Base-by-base conservation (phyloP, 2,888 invertebrate species). In the Xanthorhoe spadicearia region DNA sequence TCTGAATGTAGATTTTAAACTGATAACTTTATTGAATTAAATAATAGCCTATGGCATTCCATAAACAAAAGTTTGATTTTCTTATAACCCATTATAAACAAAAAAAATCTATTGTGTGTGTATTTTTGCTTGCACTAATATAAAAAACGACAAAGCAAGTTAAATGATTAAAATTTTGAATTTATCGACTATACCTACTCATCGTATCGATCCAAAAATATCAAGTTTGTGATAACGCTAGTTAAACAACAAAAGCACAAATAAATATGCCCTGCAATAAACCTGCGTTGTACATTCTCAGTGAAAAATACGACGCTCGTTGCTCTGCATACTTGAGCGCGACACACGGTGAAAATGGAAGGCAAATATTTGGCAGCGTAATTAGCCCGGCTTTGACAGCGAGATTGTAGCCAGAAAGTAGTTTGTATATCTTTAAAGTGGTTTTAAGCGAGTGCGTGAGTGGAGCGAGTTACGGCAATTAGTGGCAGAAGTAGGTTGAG, bases 361-460 rank as follows among this genome's bases (percentile, higher is more conserved):
- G 76, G 77, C 80, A 83, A 84, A 85, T 83, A 85, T 84, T 85
- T 84, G 83, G 77, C 48, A 66, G 73, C 72, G 79, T 85, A 84
- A 85, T 85, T 85, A 83, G 77, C 75, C 77, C 71, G 73, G 80
- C 78, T 80, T 79, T 81, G 74, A 74, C 62, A 59, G 71, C 73
- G 72, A 74, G 70, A 74, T 72, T 75, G 74, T 80, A 59, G 61
- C 62, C 18, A 35, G 68, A 58, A 69, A 72, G 72, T 75, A 74
- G 74, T 74, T 72, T 73, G 63, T 69, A 64, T 66, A 73, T 64
- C 72, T 70, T 72, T 73, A 68, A 74, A 75, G 67, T 70, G 64
- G 66, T 64, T 69, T 66, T 48, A 56, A 54, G 61, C 54, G 56
- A 67, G 60, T 61, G 61, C 57, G 60, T 58, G 66, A 49, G 51